These are phyloP conservation scores for Anguilla rostrata DNA, from an alignment of 2,113 vertebrate species.

Conservation along the genomic window DNA sequence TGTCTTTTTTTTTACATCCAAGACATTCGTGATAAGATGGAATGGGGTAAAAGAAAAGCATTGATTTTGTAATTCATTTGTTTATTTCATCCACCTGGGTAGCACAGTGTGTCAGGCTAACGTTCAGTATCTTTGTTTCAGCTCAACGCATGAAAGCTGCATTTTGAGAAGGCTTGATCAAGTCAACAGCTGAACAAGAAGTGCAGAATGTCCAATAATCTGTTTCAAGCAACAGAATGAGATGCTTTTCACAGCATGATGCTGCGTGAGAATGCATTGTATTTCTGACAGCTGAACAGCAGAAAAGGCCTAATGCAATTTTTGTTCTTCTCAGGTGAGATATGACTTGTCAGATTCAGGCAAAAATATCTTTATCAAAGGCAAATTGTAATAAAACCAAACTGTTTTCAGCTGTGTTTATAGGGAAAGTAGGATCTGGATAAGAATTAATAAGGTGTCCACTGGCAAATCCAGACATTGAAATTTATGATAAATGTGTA, in stretches of 20 bases:
- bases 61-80: slow-evolving; percentile 13
- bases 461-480: background rate
- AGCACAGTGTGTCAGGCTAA: background rate
- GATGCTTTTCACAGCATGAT: background rate
- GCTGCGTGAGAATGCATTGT: background rate
- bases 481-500: background rate
- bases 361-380: slow-evolving; percentile 10
- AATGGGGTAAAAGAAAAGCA: background rate
- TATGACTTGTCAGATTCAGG: background rate
- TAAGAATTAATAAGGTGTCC: background rate
- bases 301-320: slow-evolving; percentile 3
- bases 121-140: background rate
- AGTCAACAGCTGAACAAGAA: background rate
- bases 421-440: background rate
- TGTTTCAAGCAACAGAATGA: slow-evolving; percentile 1
- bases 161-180: background rate
- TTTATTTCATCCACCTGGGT: background rate
- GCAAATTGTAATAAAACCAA: slow-evolving; percentile 7
- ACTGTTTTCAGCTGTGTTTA: background rate
- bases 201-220: background rate
- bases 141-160: background rate
- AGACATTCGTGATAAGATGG: background rate
- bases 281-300: slow-evolving; percentile 14
- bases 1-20: background rate
- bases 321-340: slow-evolving; percentile 12